Base-by-base conservation (phyloP, 2,888 invertebrate species). In the Athalia circularis region DNA sequence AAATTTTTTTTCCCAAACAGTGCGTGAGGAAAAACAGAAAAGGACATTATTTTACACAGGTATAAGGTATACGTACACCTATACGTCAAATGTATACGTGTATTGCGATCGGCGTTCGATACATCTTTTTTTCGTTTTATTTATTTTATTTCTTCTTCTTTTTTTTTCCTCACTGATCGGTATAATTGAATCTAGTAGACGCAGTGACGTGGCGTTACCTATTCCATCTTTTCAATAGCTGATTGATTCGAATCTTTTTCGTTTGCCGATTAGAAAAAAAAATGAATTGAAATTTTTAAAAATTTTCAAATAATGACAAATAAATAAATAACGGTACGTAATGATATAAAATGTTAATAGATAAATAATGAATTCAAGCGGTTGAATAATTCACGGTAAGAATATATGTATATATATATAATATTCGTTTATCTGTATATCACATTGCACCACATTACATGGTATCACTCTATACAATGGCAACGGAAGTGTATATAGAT, bases 361-460 rank as follows among this genome's bases (percentile, higher is more conserved):
- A 0, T 8, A 54, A 3, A 11, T 9, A 54, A 54, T 11, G 7
- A 54, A 54, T 52, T 54, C 29, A 29, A 64, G 45, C 43, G 64
- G 5, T 3, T 9, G 8, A 13, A 15, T 50, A 67, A 48, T 67
- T 67, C 67, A 67, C 15, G 9, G 48, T 48, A 45, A 67, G 50
- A 67, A 67, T 29, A 29, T 29, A 54, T n/a, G n/a, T n/a, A 67
- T 48, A 29, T 29, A 29, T n/a, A n/a, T n/a, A n/a, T n/a, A n/a
- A n/a, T n/a, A 50, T 67, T 67, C 67, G 67, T 50, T 67, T 67
- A 67, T 67, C 67, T 9, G 2, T 52, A 54, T 54, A 48, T 67
- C 48, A 67, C 15, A 67, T 9, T 45, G 50, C 50, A 15, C n/a
- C n/a, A 15, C 48, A 50, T 7, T 67, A n/a, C 47, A 50, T 29